phyloP scores from a whole-genome alignment of 2,797 vertebrate genomes.

The Halcyon smyrnensis region DNA sequence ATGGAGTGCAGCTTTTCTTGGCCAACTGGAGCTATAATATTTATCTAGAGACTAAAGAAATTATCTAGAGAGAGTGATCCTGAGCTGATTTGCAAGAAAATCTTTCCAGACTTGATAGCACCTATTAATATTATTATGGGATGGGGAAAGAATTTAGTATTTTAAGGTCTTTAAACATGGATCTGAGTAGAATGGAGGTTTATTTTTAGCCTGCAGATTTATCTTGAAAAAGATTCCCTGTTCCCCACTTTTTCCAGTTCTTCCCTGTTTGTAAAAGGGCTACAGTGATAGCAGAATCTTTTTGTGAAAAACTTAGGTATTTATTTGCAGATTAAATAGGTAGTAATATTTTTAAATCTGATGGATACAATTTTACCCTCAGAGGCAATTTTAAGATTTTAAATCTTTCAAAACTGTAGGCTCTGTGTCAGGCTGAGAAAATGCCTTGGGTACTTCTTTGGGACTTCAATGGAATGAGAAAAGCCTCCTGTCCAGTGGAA shows the following conservation, averaged over 20 bases:
- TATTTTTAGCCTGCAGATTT: not conserved
- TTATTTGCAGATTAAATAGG: not conserved
- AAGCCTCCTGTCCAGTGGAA: fast-evolving
- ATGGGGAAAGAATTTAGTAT: not conserved
- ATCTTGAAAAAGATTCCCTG: not conserved
- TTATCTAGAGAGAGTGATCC: not conserved
- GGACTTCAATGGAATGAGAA: not conserved
- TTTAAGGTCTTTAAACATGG: not conserved
- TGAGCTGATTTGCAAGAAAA: not conserved
- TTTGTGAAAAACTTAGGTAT: not conserved
- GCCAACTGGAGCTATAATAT: not conserved
- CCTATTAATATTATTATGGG: not conserved
- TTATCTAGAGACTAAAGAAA: not conserved
- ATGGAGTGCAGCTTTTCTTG: not conserved
- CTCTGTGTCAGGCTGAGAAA: not conserved
- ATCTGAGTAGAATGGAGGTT: not conserved
- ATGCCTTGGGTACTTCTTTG: not conserved
- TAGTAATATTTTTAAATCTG: not conserved
- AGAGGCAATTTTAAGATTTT: not conserved
- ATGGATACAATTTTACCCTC: not conserved
- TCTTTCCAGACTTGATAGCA: not conserved
- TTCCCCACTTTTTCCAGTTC: not conserved
- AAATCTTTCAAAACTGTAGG: not conserved
- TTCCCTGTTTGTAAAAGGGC: not conserved
- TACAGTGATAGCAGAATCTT: not conserved